These are phyloP conservation scores for Theropithecus gelada DNA, from an alignment of 2,113 vertebrate genomes.

Conservation along the genomic window DNA sequence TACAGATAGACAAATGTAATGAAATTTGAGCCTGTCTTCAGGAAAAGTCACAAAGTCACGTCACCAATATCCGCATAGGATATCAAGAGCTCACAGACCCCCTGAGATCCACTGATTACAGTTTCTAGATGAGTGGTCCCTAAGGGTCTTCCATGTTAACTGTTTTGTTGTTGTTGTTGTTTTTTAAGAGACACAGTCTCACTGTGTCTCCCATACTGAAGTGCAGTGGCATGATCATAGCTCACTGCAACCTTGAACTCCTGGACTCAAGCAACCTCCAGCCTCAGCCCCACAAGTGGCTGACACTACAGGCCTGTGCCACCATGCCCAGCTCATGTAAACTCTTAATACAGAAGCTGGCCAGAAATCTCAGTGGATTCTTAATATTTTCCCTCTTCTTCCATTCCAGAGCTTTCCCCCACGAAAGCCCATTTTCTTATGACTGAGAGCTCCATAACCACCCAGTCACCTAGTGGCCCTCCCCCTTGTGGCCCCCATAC, in stretches of 20 bases:
- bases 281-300: not conserved
- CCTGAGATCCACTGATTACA: not conserved
- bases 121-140: not conserved
- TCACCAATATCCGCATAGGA: not conserved
- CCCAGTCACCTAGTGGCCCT: not conserved
- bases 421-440: not conserved
- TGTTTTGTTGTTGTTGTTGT: not conserved
- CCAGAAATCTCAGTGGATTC: not conserved
- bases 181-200: not conserved
- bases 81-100: not conserved
- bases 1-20: not conserved
- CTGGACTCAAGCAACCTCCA: not conserved
- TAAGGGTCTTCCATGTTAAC: not conserved
- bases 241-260: not conserved
- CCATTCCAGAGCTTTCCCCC: not conserved
- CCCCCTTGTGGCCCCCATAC: constrained; percentile 58
- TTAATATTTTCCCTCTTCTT: not conserved
- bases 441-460: not conserved
- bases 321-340: not conserved
- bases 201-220: not conserved
- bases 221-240: not conserved
- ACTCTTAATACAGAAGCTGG: not conserved
- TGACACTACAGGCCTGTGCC: not conserved
- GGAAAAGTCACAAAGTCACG: not conserved
- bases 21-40: not conserved